Evolutionary conservation across 2,888 invertebrate genomes (phyloP), one percentile per base, ranked within the genome.

Genomic region (Plagiodera versicolora): DNA sequence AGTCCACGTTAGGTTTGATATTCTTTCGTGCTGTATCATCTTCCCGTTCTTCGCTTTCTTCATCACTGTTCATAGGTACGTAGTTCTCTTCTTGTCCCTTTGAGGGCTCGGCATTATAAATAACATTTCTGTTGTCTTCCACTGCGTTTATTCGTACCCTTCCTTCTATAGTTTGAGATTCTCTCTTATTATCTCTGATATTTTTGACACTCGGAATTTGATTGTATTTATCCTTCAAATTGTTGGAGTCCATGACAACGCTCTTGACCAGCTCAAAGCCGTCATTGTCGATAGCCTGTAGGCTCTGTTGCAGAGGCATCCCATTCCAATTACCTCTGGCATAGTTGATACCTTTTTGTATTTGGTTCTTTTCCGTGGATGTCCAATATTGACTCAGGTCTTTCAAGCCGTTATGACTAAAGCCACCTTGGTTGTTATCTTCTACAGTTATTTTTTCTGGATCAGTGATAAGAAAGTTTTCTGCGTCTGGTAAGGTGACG

Each of bases 221-320:
- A 6, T 35, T 51, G 10, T 6, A 10, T 30, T 56, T 30, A 16
- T 52, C 45, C 16, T 10, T 44, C 4, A 20, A 2, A 32, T 18
- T 53, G 10, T 57, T 56, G n/a, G 52, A 45, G n/a, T 68, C 66
- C 1, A 69, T 54, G 8, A 69, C 58, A 11, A 69, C 44, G 17
- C 69, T 67, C 39, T 65, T 64, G 9, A 68, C 67, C 18, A 60
- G 49, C 52, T 70, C 69, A 30, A 70, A 70, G 1, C 68, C 69
- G 9, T 62, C 59, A 9, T 16, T 52, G 39, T 45, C 51, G 8
- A n/a, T 16, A 4, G 24, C 35, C 16, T 4, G 45, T 6, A 35
- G 60, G 14, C 16, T 45, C 32, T 8, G 39, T 10, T 52, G 49
- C 18, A 44, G 8, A 11, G 50, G 8, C 11, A 48, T 55, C 10